A percentile compares a stretch with the other conserved stretches of the same genome.
Conservation (phyloP, 64 coral and sea anemone genomes). For the Cladopsammia gracilis region DNA sequence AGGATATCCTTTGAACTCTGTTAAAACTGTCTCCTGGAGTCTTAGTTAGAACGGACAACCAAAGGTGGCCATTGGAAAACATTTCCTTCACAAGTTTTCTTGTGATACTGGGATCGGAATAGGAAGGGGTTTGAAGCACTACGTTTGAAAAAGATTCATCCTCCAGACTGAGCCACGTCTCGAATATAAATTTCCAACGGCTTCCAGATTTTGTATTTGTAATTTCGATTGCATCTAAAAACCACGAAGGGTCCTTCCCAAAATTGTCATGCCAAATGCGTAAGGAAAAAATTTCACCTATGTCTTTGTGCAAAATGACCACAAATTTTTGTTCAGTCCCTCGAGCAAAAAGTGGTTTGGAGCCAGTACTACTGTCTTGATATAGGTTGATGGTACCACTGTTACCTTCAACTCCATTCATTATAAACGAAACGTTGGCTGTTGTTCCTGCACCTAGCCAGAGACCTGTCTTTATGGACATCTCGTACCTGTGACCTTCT, state of each 20-base stretch:
- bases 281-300: conserved; percentile 30
- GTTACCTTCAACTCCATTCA: conserved; percentile 37
- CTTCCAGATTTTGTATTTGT: not conserved
- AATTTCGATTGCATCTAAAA: conserved; percentile 34
- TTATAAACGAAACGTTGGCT: not conserved
- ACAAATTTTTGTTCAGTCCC: conserved; percentile 19
- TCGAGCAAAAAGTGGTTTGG: not conserved
- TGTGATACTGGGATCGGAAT: not conserved
- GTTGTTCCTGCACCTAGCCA: not conserved
- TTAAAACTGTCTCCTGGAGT: conserved; percentile 37
- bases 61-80: conserved; percentile 55
- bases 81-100: not conserved
- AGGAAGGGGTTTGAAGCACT: not conserved
- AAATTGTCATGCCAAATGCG: conserved; percentile 59
- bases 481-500: not conserved
- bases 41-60: conserved; percentile 57
- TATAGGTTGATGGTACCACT: conserved; percentile 26
- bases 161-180: conserved; percentile 58
- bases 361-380: not conserved
- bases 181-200: conserved; percentile 29
- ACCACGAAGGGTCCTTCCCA: conserved; percentile 61
- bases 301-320: conserved; percentile 11
- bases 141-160: conserved; percentile 34
- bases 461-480: too few species aligned
- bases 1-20: conserved; percentile 38